phyloP scores from a whole-genome alignment of 1,140 invertebrate species.

The Zaprionus gabonicus region DNA sequence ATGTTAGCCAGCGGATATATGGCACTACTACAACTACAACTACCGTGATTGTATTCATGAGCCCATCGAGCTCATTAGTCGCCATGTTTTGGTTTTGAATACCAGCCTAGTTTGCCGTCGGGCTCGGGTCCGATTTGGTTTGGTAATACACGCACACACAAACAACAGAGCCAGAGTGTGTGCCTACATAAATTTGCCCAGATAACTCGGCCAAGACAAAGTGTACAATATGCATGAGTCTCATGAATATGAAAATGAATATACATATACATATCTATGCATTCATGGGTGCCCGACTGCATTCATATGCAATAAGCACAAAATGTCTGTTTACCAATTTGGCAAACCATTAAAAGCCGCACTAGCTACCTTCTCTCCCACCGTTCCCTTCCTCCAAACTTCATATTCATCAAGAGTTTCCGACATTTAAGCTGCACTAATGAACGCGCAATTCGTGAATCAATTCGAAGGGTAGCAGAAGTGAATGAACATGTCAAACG shows the following conservation, averaged over 20 bases:
- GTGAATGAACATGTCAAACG: no score
- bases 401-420: no score
- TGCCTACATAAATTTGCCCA: constrained; percentile 2
- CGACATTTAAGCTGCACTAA: not conserved
- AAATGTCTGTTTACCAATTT: constrained; percentile 40
- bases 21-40: not conserved
- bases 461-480: not conserved
- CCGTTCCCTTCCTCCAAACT: no score
- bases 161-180: not conserved
- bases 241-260: constrained; percentile 48
- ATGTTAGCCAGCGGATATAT: constrained; percentile 6
- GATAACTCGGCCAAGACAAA: constrained; percentile 14
- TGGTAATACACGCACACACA: constrained; percentile 16
- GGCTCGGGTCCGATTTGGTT: not conserved
- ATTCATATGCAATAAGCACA: constrained; percentile 37
- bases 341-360: not conserved
- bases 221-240: constrained; percentile 17
- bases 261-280: constrained; percentile 2
- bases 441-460: not conserved
- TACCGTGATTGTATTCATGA: constrained; percentile 19
- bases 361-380: no score
- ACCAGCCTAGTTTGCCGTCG: not conserved
- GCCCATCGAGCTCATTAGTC: constrained; percentile 31
- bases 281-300: not conserved
- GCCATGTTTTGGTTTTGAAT: not conserved